Evolutionary conservation across 2,797 vertebrate genomes (phyloP), one percentile per base, ranked within the genome.

Genomic region (Dallia pectoralis): DNA sequence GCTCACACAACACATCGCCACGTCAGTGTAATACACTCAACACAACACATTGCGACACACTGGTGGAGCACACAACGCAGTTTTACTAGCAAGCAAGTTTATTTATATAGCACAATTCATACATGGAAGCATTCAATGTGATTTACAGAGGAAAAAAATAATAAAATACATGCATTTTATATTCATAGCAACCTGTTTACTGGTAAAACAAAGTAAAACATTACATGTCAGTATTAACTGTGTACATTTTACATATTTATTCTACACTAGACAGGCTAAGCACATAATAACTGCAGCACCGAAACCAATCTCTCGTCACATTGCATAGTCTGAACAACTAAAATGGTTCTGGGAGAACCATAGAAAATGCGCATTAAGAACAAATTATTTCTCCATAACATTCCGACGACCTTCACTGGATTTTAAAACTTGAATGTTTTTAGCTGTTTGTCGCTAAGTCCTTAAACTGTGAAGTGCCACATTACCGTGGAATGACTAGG

Each of bases 1-100:
- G 62, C 87, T 79, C 82, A 75, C 76, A 80, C 77, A 76, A 75
- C 32, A 61, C 16, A 12, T 77, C 77, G 83, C 77, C 76, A 78
- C 14, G 11, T 40, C 36, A 3, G 36, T 6, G 36, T 40, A 40
- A 36, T 7, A 40, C 5, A 40, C 36, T 40, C 36, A 40, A 40
- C 36, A 5, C 36, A 40, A 40, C 2, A 2, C 36, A 40, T 9
- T 1, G 36, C 36, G 9, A 7, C 4, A 12, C 6, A 44, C 11
- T 1, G 14, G 40, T 3, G 3, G 11, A 44, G 9, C 40, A 44
- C 40, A 44, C 40, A 44, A 44, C 40, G 14, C 40, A 44, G 5
- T 44, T 44, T 44, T 9, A 44, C 40, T 44, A n/a, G n/a, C n/a
- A n/a, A n/a, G n/a, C n/a, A n/a, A n/a, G n/a, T n/a, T n/a, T n/a